These are phyloP conservation scores for Chelonia mydas DNA, from an alignment of 2,797 vertebrate genomes.

Conservation along the genomic window DNA sequence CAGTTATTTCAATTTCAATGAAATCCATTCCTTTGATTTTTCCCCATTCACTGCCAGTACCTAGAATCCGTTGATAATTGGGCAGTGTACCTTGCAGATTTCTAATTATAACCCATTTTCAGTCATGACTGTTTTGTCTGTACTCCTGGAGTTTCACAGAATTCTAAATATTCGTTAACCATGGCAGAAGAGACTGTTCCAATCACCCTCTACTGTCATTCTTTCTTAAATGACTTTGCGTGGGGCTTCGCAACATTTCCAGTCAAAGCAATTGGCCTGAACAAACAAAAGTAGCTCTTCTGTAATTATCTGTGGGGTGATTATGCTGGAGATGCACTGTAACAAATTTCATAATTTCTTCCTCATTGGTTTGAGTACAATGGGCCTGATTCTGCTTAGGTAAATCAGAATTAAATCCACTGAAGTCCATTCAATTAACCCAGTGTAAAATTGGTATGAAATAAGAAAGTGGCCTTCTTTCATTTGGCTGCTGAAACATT, in stretches of 20 bases:
- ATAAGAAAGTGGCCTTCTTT: not conserved
- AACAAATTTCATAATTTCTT: not conserved
- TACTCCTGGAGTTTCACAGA: not conserved
- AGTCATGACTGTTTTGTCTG: not conserved
- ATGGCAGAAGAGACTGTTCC: not conserved
- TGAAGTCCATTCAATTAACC: not conserved
- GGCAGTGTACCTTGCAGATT: not conserved
- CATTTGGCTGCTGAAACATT: not conserved
- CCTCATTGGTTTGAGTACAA: rapidly evolving
- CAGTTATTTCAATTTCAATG: not conserved
- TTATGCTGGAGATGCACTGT: not conserved
- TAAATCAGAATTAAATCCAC: not conserved
- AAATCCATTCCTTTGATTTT: not conserved
- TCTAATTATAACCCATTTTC: constrained; percentile 10
- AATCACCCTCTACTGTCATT: not conserved
- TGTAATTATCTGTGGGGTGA: not conserved
- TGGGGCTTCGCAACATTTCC: not conserved
- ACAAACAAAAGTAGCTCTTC: not conserved
- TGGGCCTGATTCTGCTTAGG: not conserved
- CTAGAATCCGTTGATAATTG: not conserved
- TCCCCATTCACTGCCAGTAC: not conserved
- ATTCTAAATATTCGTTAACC: not conserved
- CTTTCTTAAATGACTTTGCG: not conserved
- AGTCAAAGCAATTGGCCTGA: not conserved
- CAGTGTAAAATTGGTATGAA: not conserved